These are phyloP conservation scores for Xestia sexstrigata DNA, from an alignment of 2,888 invertebrate species.

Conservation along the genomic window DNA sequence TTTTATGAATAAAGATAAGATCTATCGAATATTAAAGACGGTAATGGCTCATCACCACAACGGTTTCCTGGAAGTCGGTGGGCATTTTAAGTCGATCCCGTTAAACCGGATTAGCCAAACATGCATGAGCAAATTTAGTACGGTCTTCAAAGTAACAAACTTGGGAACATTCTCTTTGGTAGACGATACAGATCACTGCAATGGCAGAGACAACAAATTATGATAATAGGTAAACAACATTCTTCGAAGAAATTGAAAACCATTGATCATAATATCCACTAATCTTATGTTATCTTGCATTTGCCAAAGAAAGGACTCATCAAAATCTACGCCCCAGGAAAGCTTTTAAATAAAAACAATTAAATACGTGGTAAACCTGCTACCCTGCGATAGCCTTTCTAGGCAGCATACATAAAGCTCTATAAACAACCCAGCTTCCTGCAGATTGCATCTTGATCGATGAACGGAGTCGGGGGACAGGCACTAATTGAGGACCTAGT, in stretches of 20 bases:
- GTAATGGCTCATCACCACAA: background rate
- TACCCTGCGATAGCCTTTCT: slow-evolving; percentile 50
- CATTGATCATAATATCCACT: background rate
- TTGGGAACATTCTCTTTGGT: too few relatives aligned
- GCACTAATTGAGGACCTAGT: slow-evolving; percentile 70
- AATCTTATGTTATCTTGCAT: too few relatives aligned
- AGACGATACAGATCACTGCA: background rate
- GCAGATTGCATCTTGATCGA: slow-evolving; percentile 75
- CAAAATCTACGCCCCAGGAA: background rate
- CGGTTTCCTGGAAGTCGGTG: slow-evolving; percentile 10
- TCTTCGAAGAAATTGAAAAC: background rate
- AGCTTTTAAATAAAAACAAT: slow-evolving; percentile 42
- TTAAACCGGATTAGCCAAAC: background rate
- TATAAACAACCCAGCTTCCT: slow-evolving; percentile 62
- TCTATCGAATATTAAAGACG: slow-evolving; percentile 16
- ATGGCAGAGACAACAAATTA: background rate
- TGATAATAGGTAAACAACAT: background rate
- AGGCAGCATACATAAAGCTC: slow-evolving; percentile 49
- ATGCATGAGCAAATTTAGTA: background rate
- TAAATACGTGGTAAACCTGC: slow-evolving; percentile 44
- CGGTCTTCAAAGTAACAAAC: background rate
- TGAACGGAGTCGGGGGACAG: slow-evolving; percentile 63
- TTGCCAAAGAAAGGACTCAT: background rate
- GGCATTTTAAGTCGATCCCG: background rate
- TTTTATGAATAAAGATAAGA: slow-evolving; percentile 41